Percentiles rank a stretch among this genome's conserved stretches.
These are phyloP conservation scores for Todiramphus saurophagus DNA, from an alignment of 2,113 vertebrate genomes.

Conservation along the genomic window DNA sequence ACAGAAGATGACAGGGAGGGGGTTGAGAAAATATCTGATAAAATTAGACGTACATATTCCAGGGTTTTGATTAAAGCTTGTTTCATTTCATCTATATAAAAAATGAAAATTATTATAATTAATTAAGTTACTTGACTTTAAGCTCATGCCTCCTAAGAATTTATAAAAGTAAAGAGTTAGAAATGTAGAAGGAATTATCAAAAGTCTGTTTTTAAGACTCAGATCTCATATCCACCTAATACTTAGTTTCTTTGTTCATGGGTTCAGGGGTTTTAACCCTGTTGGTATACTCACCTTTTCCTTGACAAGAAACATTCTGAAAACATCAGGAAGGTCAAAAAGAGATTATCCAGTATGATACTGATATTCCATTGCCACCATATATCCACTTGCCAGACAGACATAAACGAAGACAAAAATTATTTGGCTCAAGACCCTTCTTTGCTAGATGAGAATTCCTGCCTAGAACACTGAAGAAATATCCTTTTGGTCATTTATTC, in stretches of 20 bases:
- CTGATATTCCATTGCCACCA: neutral
- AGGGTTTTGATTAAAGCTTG: neutral
- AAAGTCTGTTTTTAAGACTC: neutral
- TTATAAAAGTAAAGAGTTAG: neutral
- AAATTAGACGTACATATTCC: neutral
- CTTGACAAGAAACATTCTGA: neutral
- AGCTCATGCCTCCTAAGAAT: neutral
- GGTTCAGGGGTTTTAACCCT: neutral
- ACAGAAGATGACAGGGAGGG: neutral
- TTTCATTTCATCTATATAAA: neutral
- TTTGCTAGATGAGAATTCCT: neutral
- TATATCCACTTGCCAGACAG: neutral
- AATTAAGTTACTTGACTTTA: neutral
- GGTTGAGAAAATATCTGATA: neutral
- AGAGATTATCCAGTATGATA: neutral
- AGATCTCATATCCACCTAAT: neutral
- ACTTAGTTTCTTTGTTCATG: neutral
- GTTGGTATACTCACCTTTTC: neutral
- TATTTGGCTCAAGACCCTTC: neutral
- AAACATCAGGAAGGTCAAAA: neutral
- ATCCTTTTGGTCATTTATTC: neutral
- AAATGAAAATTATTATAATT: neutral
- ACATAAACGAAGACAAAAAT: neutral
- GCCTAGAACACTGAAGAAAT: neutral
- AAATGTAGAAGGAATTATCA: neutral